phyloP scores from a whole-genome alignment of 2,113 vertebrate genomes.

The Lonchura striata region DNA sequence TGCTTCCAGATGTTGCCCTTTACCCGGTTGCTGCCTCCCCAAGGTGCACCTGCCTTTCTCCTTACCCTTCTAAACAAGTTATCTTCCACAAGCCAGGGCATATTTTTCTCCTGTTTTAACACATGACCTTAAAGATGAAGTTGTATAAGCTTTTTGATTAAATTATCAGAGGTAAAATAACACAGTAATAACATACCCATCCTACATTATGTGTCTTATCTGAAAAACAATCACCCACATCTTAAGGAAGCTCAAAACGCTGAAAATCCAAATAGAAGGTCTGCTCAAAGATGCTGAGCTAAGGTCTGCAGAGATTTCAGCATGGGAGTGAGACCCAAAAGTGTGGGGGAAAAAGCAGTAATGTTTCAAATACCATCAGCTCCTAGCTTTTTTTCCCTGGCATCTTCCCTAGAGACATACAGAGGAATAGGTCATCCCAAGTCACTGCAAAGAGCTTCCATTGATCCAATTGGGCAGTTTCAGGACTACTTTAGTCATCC shows the following conservation, averaged over 20 bases:
- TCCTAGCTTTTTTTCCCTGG: background rate
- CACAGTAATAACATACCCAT: slow-evolving; percentile 26
- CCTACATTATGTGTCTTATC: slow-evolving; percentile 48
- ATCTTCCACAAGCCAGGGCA: slow-evolving; percentile 10
- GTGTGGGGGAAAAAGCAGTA: too few relatives aligned
- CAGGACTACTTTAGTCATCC: background rate
- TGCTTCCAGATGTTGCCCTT: background rate
- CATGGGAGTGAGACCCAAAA: background rate
- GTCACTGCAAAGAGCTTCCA: background rate
- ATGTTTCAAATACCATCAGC: background rate
- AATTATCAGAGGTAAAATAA: slow-evolving; percentile 39
- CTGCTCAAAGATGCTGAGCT: background rate
- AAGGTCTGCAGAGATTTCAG: background rate
- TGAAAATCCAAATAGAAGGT: slow-evolving; percentile 15
- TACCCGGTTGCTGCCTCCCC: background rate
- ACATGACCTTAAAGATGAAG: slow-evolving; percentile 25
- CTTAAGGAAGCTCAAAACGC: slow-evolving; percentile 27
- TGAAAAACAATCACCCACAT: slow-evolving; percentile 39
- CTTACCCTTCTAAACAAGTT: slow-evolving; percentile 22
- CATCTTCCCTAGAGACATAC: background rate
- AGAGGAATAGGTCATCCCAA: background rate
- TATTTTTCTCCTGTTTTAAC: slow-evolving; percentile 16
- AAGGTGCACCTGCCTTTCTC: slow-evolving; percentile 25
- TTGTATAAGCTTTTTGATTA: slow-evolving; percentile 16
- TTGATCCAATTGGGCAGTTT: background rate